A percentile compares a stretch with the other conserved stretches of the same genome.
Evolutionary conservation across 2,797 vertebrate species (phyloP).

Genomic region (Knipowitschia caucasica): DNA sequence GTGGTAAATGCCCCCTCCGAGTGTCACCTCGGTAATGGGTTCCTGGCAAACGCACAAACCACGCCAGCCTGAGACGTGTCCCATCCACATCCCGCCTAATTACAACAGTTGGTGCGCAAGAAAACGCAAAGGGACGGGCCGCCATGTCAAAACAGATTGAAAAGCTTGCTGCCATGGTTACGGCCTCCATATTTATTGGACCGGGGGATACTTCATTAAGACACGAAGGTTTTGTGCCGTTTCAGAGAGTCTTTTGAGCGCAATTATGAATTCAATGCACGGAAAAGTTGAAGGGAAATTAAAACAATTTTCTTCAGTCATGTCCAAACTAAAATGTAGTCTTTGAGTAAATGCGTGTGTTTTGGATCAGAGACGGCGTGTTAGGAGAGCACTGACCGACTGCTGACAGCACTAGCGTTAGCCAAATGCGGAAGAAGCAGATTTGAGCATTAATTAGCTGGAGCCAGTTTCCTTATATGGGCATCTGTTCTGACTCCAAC

Average conservation of each 20-base stretch:
- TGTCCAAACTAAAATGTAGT: too few species aligned
- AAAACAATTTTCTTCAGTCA: too few species aligned
- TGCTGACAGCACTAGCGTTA: too few species aligned
- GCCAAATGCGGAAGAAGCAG: too few species aligned
- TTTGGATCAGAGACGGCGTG: too few species aligned
- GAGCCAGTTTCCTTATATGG: too few species aligned
- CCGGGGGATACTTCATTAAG: slow-evolving; percentile 17
- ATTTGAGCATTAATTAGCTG: too few species aligned
- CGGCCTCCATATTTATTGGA: background rate
- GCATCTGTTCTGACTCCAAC: too few species aligned
- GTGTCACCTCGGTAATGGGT: background rate
- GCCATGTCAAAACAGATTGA: slow-evolving; percentile 6
- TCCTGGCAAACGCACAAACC: background rate
- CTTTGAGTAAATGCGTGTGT: too few species aligned
- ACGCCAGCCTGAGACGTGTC: background rate
- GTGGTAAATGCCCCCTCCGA: background rate
- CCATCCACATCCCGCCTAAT: background rate
- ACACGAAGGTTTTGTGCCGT: background rate
- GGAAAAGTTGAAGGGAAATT: too few species aligned
- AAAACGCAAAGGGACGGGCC: background rate
- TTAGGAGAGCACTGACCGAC: too few species aligned
- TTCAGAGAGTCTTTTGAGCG: background rate
- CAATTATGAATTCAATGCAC: slow-evolving; percentile 57
- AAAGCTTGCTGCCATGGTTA: slow-evolving; percentile 1
- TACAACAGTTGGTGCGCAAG: background rate